Conservation (phyloP, 2,113 vertebrate genomes). For the Neoarius graeffei region DNA sequence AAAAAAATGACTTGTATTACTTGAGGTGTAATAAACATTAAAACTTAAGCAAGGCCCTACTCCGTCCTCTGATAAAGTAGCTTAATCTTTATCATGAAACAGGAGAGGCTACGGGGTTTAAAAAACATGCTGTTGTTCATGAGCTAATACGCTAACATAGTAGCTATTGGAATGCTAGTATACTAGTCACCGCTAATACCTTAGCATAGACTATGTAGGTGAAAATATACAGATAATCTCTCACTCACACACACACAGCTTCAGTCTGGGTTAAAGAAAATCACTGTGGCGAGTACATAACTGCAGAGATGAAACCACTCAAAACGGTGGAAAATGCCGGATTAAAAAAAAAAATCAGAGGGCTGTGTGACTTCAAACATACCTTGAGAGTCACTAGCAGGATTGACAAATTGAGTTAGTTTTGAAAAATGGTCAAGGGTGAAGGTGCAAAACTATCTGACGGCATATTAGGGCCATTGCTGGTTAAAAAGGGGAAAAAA, state of each 20-base stretch:
- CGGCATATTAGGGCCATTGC: no score
- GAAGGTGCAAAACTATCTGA: not conserved
- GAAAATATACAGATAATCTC: not conserved
- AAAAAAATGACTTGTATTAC: not conserved
- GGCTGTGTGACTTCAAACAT: not conserved
- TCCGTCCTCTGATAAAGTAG: not conserved
- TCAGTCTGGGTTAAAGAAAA: not conserved
- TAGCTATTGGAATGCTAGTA: not conserved
- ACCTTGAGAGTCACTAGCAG: not conserved
- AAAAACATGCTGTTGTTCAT: not conserved
- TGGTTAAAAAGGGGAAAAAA: no score
- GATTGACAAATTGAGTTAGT: not conserved
- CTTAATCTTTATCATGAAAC: not conserved
- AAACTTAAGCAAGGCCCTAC: not conserved
- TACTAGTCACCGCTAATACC: not conserved
- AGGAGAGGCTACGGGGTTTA: not conserved
- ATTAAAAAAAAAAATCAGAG: not conserved
- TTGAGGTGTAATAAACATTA: not conserved
- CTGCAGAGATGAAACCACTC: not conserved
- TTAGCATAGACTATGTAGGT: not conserved
- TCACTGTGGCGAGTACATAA: not conserved
- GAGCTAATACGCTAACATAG: not conserved
- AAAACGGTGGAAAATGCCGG: not conserved
- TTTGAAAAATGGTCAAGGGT: not conserved
- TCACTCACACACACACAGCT: not conserved